phyloP scores from a whole-genome alignment of 1,140 invertebrate species.

The Heliconius himera region DNA sequence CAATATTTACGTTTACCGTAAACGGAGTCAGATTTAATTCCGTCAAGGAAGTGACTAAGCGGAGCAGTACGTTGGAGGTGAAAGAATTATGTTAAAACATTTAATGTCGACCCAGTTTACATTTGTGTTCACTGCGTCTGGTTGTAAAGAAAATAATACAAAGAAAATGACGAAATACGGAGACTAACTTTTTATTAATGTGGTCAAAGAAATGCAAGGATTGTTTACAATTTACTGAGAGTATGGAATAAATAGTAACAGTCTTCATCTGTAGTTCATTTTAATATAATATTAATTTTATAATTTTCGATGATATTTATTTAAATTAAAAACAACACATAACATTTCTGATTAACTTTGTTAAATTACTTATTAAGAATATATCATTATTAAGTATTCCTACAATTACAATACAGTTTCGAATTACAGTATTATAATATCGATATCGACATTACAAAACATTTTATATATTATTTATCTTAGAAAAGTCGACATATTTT shows the following conservation, averaged over 20 bases:
- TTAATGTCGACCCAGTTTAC: slow-evolving; percentile 62
- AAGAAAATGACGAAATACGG: not conserved
- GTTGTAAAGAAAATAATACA: not conserved
- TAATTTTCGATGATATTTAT: not conserved
- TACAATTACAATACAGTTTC: no score
- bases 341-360: no score
- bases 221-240: no score
- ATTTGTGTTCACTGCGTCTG: not conserved
- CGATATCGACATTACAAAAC: not conserved
- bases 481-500: not conserved
- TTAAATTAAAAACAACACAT: not conserved
- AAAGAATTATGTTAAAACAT: slow-evolving; percentile 67
- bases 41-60: slow-evolving; percentile 48
- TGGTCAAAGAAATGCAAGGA: no score
- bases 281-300: not conserved
- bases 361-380: no score
- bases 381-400: no score
- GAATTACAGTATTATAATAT: not conserved
- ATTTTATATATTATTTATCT: not conserved
- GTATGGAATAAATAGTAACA: no score
- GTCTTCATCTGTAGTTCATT: no score
- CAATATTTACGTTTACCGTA: slow-evolving; percentile 46
- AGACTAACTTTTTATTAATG: no score
- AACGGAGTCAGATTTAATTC: slow-evolving; percentile 45
- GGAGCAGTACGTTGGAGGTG: slow-evolving; percentile 50